phyloP scores from a whole-genome alignment of 2,113 vertebrate genomes.

The Istiophorus platypterus region DNA sequence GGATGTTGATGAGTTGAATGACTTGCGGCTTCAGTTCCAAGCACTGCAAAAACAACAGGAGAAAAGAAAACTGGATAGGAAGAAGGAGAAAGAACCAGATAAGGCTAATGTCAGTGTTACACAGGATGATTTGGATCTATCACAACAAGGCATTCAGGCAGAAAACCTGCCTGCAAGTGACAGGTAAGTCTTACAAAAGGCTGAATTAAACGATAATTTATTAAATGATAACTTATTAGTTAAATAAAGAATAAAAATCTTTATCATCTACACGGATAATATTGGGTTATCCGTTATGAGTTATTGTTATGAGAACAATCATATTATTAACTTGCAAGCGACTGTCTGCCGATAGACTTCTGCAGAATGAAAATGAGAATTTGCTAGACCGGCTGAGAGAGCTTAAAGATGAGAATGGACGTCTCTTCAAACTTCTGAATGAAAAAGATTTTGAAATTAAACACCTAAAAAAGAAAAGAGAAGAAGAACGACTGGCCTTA shows the following conservation, averaged over 20 bases:
- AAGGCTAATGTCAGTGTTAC: not conserved
- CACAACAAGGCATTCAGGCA: constrained; percentile 51
- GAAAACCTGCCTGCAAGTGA: constrained; percentile 47
- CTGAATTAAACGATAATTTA: not conserved
- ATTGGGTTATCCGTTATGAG: too few relatives aligned
- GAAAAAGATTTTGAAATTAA: constrained; percentile 94
- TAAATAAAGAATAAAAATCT: not conserved
- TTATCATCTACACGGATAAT: not conserved
- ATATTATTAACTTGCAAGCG: not conserved
- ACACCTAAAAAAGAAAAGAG: constrained; percentile 88
- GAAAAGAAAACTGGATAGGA: constrained; percentile 81
- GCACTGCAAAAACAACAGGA: constrained; percentile 90
- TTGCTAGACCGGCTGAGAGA: constrained; percentile 87
- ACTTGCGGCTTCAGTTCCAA: constrained; percentile 89
- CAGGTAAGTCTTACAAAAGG: constrained; percentile 80
- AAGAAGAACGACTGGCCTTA: constrained; percentile 87
- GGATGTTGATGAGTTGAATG: constrained; percentile 61
- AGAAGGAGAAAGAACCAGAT: constrained; percentile 74
- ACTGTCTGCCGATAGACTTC: constrained; percentile 42
- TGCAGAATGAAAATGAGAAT: constrained; percentile 78
- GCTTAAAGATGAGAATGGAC: constrained; percentile 89
- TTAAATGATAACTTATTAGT: not conserved
- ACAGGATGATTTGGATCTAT: constrained; percentile 77
- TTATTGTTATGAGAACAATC: not conserved
- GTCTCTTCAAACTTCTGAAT: constrained; percentile 89